phyloP scores from a whole-genome alignment of 2,113 vertebrate species.

The Sphaerodactylus townsendi region DNA sequence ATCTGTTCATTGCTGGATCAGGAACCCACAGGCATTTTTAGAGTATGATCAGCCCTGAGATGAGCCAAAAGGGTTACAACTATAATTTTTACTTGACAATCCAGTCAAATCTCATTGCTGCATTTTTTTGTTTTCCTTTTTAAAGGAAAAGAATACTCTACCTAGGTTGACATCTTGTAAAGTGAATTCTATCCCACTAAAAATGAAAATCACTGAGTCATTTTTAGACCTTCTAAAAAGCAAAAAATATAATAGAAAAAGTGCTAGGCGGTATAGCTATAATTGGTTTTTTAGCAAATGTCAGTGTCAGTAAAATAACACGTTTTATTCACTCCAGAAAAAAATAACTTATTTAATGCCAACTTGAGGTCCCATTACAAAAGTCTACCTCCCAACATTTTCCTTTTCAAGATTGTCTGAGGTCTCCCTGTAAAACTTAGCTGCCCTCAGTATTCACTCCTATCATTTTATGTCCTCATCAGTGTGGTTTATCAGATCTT shows the following conservation, averaged over 20 bases:
- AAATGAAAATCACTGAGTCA: constrained; percentile 61
- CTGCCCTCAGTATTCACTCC: no score
- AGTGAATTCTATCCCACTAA: constrained; percentile 46
- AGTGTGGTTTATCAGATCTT: no score
- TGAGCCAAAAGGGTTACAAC: no score
- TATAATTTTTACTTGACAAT: no score
- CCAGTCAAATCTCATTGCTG: no score
- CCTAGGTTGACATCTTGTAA: constrained; percentile 33
- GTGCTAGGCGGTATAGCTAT: constrained; percentile 41
- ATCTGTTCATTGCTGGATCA: no score
- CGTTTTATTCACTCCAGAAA: constrained; percentile 26
- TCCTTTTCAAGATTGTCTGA: no score
- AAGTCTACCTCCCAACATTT: no score
- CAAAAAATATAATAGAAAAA: constrained; percentile 47
- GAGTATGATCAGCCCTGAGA: no score
- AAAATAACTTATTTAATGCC: constrained; percentile 17
- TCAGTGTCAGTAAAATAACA: constrained; percentile 55
- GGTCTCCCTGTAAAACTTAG: no score
- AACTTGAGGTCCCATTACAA: background rate
- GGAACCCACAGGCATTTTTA: no score
- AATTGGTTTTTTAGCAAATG: constrained; percentile 64
- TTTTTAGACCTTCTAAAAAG: constrained; percentile 40
- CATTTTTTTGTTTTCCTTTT: background rate
- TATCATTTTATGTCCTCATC: no score
- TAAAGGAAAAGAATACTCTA: constrained; percentile 51